Conservation (phyloP, 2,888 invertebrate species). For the Neoaliturus tenellus region DNA sequence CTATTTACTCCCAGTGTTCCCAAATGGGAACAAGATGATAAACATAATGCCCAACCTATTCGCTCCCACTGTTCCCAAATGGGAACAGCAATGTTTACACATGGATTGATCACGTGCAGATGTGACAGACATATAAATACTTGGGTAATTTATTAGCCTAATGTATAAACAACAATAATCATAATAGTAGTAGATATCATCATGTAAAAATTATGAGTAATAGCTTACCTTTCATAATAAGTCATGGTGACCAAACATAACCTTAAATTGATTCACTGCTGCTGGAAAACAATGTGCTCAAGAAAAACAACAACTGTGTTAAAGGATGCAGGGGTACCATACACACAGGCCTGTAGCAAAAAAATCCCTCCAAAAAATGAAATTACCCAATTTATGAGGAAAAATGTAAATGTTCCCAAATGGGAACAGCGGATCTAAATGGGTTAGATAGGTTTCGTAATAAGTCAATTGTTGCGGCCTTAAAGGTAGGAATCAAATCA, state of each 20-base stretch:
- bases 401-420: neutral
- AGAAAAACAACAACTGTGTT: neutral
- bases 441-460: too few species aligned
- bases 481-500: too few species aligned
- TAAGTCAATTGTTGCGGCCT: too few species aligned
- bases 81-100: neutral
- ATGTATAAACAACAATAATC: neutral
- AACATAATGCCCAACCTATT: neutral
- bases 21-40: neutral
- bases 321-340: neutral
- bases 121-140: neutral
- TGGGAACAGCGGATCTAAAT: constrained; percentile 11
- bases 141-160: neutral
- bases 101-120: neutral
- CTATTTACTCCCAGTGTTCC: neutral
- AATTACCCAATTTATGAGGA: neutral
- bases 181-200: neutral
- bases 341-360: neutral
- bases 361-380: neutral
- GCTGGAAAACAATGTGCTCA: neutral
- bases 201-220: neutral
- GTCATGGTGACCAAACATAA: neutral
- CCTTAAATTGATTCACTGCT: neutral
- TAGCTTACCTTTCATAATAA: neutral
- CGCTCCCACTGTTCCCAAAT: neutral